Evolutionary conservation across 2,113 vertebrate genomes (phyloP).

Genomic region (Etia nguti): DNA sequence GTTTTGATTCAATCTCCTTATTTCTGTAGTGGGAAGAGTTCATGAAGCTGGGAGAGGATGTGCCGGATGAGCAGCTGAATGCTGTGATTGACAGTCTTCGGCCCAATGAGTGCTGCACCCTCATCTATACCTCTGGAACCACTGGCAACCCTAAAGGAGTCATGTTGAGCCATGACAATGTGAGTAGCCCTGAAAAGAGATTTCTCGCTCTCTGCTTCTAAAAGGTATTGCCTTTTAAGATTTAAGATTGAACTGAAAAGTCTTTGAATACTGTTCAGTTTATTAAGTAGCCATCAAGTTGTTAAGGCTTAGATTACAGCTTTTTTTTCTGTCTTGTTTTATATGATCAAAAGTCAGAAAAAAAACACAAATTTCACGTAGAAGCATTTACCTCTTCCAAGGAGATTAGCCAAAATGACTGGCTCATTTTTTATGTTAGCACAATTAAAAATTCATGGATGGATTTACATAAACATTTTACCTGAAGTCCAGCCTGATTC

Average conservation of each 20-base stretch:
- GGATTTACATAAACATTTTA: background rate
- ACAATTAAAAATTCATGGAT: background rate
- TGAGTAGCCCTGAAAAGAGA: conserved; percentile 24
- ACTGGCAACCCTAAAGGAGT: conserved; percentile 76
- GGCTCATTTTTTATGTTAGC: background rate
- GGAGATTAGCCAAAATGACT: background rate
- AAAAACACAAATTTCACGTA: background rate
- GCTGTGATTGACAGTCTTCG: conserved; percentile 63
- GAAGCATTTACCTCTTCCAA: background rate
- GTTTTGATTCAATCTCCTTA: background rate
- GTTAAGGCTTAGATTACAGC: background rate
- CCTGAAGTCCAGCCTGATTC: background rate
- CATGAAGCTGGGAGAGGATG: conserved; percentile 64
- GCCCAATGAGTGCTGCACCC: conserved; percentile 75
- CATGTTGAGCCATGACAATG: conserved; percentile 82
- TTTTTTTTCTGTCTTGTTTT: background rate
- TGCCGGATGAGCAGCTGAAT: conserved; percentile 62
- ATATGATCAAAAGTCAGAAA: background rate
- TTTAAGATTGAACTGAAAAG: background rate
- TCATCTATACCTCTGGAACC: conserved; percentile 78
- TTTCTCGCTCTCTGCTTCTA: background rate
- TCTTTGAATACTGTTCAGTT: background rate
- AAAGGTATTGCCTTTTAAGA: background rate
- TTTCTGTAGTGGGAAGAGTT: conserved; percentile 75
- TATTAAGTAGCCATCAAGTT: background rate